These are phyloP conservation scores for Parelbella ahira DNA, from an alignment of 2,888 invertebrate genomes.

Conservation along the genomic window DNA sequence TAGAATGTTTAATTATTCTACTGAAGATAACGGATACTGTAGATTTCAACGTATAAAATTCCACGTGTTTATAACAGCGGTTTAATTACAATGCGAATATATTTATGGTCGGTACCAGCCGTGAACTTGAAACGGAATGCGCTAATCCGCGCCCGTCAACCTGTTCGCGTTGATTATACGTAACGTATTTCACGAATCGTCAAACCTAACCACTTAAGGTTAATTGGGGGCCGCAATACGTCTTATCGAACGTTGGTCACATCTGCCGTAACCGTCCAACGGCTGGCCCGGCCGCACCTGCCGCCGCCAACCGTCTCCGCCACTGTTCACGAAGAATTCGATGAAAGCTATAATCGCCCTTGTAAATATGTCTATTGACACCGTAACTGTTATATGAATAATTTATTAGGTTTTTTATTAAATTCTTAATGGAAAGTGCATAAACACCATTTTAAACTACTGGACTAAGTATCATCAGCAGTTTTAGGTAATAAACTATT, in stretches of 20 bases:
- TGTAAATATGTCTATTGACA: constrained; percentile 25
- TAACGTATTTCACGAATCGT: constrained; percentile 24
- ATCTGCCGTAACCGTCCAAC: constrained; percentile 38
- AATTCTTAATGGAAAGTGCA: constrained; percentile 19
- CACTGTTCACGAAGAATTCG: constrained; percentile 31
- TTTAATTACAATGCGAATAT: too few species aligned
- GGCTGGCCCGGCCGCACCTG: constrained; percentile 31
- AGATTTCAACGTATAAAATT: too few species aligned
- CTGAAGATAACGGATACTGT: too few species aligned
- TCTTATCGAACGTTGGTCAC: constrained; percentile 25
- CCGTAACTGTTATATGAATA: constrained; percentile 13
- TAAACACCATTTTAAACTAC: too few species aligned
- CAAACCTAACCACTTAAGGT: constrained; percentile 23
- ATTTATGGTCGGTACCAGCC: constrained; percentile 11
- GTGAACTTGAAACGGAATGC: constrained; percentile 19
- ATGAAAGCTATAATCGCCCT: constrained; percentile 27
- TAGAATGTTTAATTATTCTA: too few species aligned
- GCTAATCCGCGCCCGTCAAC: constrained; percentile 21
- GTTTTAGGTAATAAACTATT: too few species aligned
- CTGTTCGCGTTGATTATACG: constrained; percentile 16
- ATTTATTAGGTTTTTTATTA: constrained; percentile 21
- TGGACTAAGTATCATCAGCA: too few species aligned
- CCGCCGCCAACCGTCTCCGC: constrained; percentile 36
- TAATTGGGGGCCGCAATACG: constrained; percentile 26
- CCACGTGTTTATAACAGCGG: too few species aligned